Evolutionary conservation across 2,888 invertebrate species (phyloP).

Genomic region (Aleiodes alternator): DNA sequence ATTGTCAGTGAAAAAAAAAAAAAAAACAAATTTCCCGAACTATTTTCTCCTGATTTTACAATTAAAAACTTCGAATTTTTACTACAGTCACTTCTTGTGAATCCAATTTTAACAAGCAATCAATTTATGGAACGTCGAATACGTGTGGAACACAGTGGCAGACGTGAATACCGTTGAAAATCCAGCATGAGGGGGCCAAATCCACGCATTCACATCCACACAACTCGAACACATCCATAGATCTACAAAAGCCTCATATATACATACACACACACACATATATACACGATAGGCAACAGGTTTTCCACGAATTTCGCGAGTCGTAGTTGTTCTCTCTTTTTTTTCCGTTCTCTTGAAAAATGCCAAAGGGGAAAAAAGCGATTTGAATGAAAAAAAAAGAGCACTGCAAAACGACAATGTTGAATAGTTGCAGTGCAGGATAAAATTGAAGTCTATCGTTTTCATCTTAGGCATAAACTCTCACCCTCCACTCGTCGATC

Average conservation of each 20-base stretch:
- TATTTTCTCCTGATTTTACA: constrained; percentile 10
- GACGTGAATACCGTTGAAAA: constrained; percentile 42
- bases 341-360: constrained; percentile 1
- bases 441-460: constrained; percentile 35
- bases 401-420: background rate
- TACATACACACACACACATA: background rate
- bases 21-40: too few species aligned
- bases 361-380: constrained; percentile 14
- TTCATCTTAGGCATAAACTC: constrained; percentile 9
- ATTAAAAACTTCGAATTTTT: constrained; percentile 15
- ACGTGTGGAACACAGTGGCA: constrained; percentile 27
- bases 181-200: constrained; percentile 36
- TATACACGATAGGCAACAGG: constrained; percentile 54
- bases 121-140: constrained; percentile 24
- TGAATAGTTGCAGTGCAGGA: constrained; percentile 19
- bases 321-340: background rate
- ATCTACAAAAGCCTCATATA: too few species aligned
- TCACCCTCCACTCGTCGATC: background rate
- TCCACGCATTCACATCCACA: constrained; percentile 28
- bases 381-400: constrained; percentile 44
- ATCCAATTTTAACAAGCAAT: constrained; percentile 36
- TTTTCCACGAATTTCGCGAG: constrained; percentile 53
- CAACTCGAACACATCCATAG: background rate
- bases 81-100: background rate
- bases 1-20: background rate